Evolutionary conservation across 2,113 vertebrate genomes (phyloP).

Genomic region (Clarias magur): DNA sequence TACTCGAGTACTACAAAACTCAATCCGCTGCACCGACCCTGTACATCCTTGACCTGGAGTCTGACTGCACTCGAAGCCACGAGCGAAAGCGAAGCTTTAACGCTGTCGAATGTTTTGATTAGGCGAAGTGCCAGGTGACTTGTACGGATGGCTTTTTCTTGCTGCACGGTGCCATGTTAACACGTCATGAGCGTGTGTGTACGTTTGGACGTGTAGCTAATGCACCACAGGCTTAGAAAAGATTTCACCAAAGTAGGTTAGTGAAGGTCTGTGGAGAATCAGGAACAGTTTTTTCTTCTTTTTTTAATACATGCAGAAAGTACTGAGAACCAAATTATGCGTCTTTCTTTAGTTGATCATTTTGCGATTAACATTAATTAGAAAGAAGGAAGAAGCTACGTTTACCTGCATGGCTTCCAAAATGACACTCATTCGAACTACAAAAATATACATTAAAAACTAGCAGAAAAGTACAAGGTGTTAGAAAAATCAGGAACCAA

Average conservation of each 20-base stretch:
- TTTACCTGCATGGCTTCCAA: neutral
- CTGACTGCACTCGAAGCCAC: neutral
- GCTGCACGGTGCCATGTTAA: constrained; percentile 6
- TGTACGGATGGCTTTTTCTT: neutral
- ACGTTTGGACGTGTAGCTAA: constrained; percentile 8
- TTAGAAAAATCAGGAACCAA: neutral
- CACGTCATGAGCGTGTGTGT: constrained; percentile 11
- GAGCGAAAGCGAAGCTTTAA: neutral
- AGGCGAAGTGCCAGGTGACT: neutral
- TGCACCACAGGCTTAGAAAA: constrained; percentile 9
- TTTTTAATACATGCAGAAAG: neutral
- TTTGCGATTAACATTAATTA: neutral
- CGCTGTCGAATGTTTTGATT: constrained; percentile 18
- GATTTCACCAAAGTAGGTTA: neutral
- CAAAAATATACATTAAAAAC: neutral
- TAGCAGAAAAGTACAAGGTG: neutral
- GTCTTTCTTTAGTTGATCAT: neutral
- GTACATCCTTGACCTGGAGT: neutral
- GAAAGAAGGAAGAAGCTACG: neutral
- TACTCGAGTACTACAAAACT: neutral
- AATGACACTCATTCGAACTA: neutral
- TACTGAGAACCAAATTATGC: neutral
- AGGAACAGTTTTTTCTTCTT: neutral
- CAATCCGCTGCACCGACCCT: neutral
- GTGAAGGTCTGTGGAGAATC: constrained; percentile 8